Evolutionary conservation across 1,140 invertebrate species (phyloP).

Genomic region (Centruroides sculpturatus): DNA sequence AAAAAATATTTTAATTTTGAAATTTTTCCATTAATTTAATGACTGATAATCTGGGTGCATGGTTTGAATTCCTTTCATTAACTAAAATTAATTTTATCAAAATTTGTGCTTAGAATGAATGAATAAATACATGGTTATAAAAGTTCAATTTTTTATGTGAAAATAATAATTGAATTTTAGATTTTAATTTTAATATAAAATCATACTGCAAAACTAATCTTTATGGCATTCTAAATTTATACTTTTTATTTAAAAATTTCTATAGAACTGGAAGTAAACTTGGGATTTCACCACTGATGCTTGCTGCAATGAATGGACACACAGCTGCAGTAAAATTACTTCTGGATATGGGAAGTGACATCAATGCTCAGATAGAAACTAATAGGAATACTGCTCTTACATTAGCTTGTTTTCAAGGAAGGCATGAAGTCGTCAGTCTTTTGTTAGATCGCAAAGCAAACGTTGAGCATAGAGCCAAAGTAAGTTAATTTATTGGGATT

Average conservation of each 20-base stretch:
- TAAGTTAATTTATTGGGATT: conserved; percentile 21
- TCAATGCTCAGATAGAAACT: conserved; percentile 99
- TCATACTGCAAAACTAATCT: no score
- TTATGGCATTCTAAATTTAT: no score
- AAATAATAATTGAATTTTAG: no score
- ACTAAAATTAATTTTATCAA: no score
- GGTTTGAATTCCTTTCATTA: no score
- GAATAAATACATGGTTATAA: no score
- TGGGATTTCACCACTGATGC: conserved; percentile 96
- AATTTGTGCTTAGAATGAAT: no score
- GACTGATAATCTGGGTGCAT: no score
- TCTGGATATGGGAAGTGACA: conserved; percentile 95
- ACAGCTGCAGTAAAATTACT: conserved; percentile 61
- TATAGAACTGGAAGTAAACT: conserved; percentile 82
- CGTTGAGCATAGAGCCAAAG: conserved; percentile 96
- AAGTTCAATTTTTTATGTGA: no score
- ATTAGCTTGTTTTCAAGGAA: conserved; percentile 96
- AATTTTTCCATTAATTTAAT: no score
- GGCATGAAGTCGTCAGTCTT: conserved; percentile 93
- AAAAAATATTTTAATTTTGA: no score
- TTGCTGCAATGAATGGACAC: conserved; percentile 99
- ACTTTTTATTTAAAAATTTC: not conserved
- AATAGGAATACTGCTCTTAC: conserved; percentile 98
- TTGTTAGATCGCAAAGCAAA: conserved; percentile 93
- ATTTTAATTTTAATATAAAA: no score